phyloP scores from a whole-genome alignment of 2,797 vertebrate species.

The Allobates femoralis region DNA sequence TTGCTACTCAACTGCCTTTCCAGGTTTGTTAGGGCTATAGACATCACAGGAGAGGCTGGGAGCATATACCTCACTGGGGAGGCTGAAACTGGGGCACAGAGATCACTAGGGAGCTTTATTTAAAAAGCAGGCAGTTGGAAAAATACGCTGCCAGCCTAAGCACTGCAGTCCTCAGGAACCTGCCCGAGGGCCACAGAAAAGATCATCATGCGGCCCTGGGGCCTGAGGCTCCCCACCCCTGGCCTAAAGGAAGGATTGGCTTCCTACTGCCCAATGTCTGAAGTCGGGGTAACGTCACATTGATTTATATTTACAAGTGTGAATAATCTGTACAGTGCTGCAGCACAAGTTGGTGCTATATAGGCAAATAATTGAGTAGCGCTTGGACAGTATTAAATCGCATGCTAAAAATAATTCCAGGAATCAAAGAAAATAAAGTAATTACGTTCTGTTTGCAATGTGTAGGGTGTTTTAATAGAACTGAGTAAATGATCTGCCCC shows the following conservation, averaged over 20 bases:
- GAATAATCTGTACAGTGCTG: neutral
- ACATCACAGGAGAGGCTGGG: too few species aligned
- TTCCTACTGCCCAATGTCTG: neutral
- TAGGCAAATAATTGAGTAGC: neutral
- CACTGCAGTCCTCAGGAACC: too few species aligned
- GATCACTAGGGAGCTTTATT: too few species aligned
- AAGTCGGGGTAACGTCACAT: neutral
- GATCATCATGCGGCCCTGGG: too few species aligned
- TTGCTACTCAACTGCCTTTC: too few species aligned
- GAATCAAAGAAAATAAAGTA: neutral
- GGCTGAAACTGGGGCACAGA: too few species aligned
- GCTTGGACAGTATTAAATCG: neutral
- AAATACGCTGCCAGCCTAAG: too few species aligned
- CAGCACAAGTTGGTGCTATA: neutral
- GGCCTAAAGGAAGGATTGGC: neutral
- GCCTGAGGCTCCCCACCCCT: too few species aligned
- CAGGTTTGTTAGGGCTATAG: too few species aligned
- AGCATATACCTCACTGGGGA: too few species aligned
- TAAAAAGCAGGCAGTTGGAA: too few species aligned
- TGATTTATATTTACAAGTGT: neutral
- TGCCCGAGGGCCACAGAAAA: too few species aligned
- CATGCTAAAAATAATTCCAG: neutral
- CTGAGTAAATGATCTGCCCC: neutral
- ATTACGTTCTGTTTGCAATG: neutral
- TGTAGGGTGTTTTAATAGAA: neutral